A percentile compares a stretch with the other conserved stretches of the same genome.
These are phyloP conservation scores for Gallinago nigripennis DNA, from an alignment of 2,797 vertebrate species.

Conservation along the genomic window DNA sequence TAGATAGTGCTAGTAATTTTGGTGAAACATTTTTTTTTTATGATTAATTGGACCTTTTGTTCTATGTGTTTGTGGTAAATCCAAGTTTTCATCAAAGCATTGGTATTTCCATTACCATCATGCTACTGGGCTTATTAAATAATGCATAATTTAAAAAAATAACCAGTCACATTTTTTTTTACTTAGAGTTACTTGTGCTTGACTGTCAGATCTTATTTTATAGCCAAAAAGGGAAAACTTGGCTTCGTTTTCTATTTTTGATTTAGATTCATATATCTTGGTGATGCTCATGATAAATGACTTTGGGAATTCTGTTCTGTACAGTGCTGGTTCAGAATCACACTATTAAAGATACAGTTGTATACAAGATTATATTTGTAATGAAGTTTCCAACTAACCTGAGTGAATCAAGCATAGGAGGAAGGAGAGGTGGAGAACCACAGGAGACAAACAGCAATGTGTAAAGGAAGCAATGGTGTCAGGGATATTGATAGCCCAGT, in stretches of 20 bases:
- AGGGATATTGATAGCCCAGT: conserved; percentile 8
- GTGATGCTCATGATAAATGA: not conserved
- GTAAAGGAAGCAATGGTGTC: conserved; percentile 20
- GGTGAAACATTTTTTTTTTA: not conserved
- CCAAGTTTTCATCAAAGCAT: not conserved
- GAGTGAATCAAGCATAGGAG: not conserved
- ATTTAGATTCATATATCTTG: not conserved
- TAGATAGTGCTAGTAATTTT: not conserved
- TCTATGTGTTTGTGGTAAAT: not conserved
- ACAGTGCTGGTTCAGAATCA: not conserved
- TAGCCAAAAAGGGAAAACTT: not conserved
- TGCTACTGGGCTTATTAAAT: not conserved
- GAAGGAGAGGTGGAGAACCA: not conserved
- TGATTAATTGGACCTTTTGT: not conserved
- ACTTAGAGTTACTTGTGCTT: not conserved
- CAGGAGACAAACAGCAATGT: conserved; percentile 4
- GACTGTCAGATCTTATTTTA: not conserved
- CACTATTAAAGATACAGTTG: not conserved
- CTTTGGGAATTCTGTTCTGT: not conserved
- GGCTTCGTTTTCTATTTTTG: not conserved
- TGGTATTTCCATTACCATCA: not conserved
- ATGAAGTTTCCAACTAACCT: not conserved
- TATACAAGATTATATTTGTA: not conserved
- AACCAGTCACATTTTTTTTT: not conserved
- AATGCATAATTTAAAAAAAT: not conserved